Conservation (phyloP, 2,797 vertebrate species). For the Mareca strepera region DNA sequence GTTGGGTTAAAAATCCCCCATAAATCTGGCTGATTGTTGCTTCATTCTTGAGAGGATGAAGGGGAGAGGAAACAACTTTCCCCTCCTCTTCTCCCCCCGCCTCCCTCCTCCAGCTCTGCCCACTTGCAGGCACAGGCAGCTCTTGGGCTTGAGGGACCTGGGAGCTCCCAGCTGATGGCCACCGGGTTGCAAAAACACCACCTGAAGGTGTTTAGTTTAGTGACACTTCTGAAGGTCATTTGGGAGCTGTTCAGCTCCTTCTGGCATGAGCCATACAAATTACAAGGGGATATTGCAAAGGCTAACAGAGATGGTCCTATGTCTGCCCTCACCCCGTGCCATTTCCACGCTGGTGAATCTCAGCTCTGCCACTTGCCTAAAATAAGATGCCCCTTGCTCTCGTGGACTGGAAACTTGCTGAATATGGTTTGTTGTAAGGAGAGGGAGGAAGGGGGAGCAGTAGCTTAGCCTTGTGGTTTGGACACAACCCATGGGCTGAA, state of each 20-base stretch:
- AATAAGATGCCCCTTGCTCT: neutral
- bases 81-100: neutral
- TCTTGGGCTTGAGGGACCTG: neutral
- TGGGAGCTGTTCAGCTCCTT: neutral
- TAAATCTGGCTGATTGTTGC: slow-evolving; percentile 51
- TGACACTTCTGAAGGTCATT: neutral
- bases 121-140: fast-evolving
- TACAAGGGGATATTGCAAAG: neutral
- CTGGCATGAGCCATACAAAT: neutral
- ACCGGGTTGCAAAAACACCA: neutral
- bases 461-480: neutral
- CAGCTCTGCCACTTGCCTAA: neutral
- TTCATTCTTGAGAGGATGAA: slow-evolving; percentile 75
- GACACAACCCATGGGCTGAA: neutral
- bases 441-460: fast-evolving
- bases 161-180: neutral
- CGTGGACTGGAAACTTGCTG: neutral
- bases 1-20: slow-evolving; percentile 30
- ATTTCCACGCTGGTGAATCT: neutral
- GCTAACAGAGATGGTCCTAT: neutral
- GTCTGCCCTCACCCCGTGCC: neutral
- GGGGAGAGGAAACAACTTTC: slow-evolving; percentile 45
- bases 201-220: neutral
- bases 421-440: neutral
- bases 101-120: neutral